These are phyloP conservation scores for Pammene aurita DNA, from an alignment of 2,888 invertebrate species.

Conservation along the genomic window DNA sequence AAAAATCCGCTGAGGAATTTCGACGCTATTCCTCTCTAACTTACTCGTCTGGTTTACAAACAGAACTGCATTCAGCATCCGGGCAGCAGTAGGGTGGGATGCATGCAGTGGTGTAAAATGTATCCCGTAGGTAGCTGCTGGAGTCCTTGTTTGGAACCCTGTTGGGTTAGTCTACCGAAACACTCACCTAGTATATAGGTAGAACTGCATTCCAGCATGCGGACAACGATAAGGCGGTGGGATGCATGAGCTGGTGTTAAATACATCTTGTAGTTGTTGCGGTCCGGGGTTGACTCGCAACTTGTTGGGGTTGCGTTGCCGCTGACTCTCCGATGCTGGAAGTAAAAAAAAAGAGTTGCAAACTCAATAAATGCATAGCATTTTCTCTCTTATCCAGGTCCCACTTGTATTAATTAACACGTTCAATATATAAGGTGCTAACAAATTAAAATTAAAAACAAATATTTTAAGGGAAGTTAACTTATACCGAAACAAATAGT, in stretches of 20 bases:
- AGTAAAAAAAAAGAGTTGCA: slow-evolving; percentile 37
- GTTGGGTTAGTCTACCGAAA: not conserved
- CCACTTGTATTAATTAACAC: too few relatives aligned
- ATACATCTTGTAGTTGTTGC: slow-evolving; percentile 86
- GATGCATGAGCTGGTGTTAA: slow-evolving; percentile 91
- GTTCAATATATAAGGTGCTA: too few relatives aligned
- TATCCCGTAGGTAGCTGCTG: not conserved
- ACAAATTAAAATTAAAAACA: too few relatives aligned
- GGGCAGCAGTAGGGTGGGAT: not conserved
- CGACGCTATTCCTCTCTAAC: too few relatives aligned
- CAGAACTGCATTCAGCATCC: not conserved
- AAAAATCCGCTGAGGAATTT: too few relatives aligned
- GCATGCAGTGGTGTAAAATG: not conserved
- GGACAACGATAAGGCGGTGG: slow-evolving; percentile 91
- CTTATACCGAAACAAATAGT: too few relatives aligned
- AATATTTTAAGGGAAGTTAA: too few relatives aligned
- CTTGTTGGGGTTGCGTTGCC: slow-evolving; percentile 60
- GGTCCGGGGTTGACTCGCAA: slow-evolving; percentile 70
- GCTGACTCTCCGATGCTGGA: slow-evolving; percentile 74
- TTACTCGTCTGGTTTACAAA: too few relatives aligned
- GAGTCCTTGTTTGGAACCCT: not conserved
- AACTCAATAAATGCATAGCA: not conserved
- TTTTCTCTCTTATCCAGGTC: too few relatives aligned
- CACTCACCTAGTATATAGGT: slow-evolving; percentile 89
- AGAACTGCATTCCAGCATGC: slow-evolving; percentile 92